Base-by-base conservation (phyloP, 2,113 vertebrate species). In the Pseudorhombus dupliciocellatus region DNA sequence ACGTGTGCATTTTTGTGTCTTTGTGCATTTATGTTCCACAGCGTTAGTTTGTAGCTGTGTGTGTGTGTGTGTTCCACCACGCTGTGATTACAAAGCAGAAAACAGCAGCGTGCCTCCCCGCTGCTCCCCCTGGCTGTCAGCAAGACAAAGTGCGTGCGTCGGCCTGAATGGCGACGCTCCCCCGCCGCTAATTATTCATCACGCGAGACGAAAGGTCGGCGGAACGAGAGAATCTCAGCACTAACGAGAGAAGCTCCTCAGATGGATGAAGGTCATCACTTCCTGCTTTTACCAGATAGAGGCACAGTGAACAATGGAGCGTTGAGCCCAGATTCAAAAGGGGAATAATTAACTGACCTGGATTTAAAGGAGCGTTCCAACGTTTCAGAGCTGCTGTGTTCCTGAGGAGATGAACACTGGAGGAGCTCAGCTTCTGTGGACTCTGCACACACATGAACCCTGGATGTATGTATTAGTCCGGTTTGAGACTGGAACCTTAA, bases 81-180 rank as follows among this genome's bases (percentile, higher is more conserved):
- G 81, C 83, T 86, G 86, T 75, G 83, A 85, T 84, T 77, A 77
- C 81, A 57, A 79, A 82, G 86, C 86, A 77, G 78, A 75, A 56
- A 71, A 37, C 71, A 59, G 44, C 77, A 73, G 62, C 26, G 10
- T 22, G 30, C 56, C 70, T 46, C 65, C 71, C 75, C 12, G 60
- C 78, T 62, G 53, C 85, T 70, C 61, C 61, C 74, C 20, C 73
- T 58, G 42, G 30, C 66, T 78, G 84, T 83, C 81, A 66, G 40
- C 2, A 80, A 83, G 84, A 88, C 79, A 16, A 69, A 83, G 71
- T 58, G 79, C 37, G 57, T 44, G 57, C 18, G 63, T 46, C 16
- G 70, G 56, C 24, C 64, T 67, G 75, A 70, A 73, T 58, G 66
- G 74, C 20, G 58, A 21, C 58, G 58, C 48, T 70, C 71, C 70